A percentile compares a stretch with the other conserved stretches of the same genome.
Evolutionary conservation across 2,113 vertebrate genomes (phyloP).

Genomic region (Chroicocephalus ridibundus): DNA sequence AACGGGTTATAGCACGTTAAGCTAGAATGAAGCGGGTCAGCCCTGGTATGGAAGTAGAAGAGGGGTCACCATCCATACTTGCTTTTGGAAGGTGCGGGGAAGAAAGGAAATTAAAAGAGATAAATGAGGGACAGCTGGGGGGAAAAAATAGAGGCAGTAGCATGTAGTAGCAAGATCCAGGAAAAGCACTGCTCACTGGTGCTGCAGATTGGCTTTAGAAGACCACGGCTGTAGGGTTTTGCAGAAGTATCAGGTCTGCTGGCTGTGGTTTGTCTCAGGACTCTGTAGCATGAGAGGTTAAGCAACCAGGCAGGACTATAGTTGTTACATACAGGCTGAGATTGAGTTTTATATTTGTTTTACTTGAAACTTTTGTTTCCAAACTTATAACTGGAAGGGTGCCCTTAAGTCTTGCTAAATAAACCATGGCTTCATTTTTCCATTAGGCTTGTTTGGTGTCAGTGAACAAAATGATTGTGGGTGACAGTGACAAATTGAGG

Average conservation of each 20-base stretch:
- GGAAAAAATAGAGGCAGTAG: background rate
- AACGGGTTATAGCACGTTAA: background rate
- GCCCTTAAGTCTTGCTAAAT: background rate
- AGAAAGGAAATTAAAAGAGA: background rate
- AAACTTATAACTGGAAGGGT: background rate
- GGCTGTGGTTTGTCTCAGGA: background rate
- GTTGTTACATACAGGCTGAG: background rate
- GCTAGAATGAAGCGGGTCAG: background rate
- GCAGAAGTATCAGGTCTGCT: background rate
- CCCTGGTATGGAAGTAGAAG: background rate
- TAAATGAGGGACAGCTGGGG: background rate
- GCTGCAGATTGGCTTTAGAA: background rate
- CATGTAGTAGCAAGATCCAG: background rate
- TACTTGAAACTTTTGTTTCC: background rate
- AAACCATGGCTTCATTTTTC: background rate
- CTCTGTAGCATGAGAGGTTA: background rate
- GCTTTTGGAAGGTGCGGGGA: background rate
- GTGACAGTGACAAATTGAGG: conserved; percentile 21
- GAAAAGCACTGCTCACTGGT: background rate
- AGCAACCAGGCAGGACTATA: background rate
- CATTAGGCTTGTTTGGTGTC: background rate
- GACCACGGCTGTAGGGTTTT: background rate
- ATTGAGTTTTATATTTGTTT: background rate
- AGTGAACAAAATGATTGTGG: background rate
- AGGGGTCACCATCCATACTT: background rate